Percentiles rank a stretch among this genome's conserved stretches.
These are phyloP conservation scores for Ferrisia virgata DNA, from an alignment of 2,888 invertebrate genomes.

Conservation along the genomic window DNA sequence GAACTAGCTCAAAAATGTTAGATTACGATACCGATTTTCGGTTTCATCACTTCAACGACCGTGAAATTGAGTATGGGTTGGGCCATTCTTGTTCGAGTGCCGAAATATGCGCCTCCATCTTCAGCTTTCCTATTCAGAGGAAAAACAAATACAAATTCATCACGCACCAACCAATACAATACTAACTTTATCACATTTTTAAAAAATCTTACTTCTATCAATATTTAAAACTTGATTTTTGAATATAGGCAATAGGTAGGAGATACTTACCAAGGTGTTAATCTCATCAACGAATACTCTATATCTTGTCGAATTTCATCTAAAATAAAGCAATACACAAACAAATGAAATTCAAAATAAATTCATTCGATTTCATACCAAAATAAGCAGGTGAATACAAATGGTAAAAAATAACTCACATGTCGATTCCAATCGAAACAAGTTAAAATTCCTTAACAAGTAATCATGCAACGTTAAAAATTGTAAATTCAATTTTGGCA, in stretches of 20 bases:
- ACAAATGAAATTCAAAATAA: not conserved
- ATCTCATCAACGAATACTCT: constrained; percentile 90
- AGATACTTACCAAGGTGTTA: constrained; percentile 81
- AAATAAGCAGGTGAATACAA: not conserved
- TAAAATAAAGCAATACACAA: constrained; percentile 55
- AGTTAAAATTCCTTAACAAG: constrained; percentile 90
- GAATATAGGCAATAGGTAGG: too few relatives aligned
- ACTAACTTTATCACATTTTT: not conserved
- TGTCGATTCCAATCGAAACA: constrained; percentile 96
- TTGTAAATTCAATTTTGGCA: constrained; percentile 96
- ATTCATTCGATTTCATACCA: not conserved
- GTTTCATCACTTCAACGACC: constrained; percentile 91
- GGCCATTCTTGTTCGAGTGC: constrained; percentile 99
- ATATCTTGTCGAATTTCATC: constrained; percentile 98
- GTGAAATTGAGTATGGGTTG: constrained; percentile 88
- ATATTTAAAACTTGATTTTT: too few relatives aligned
- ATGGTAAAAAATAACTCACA: constrained; percentile 63
- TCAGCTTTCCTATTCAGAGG: constrained; percentile 68
- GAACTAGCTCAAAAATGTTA: not conserved
- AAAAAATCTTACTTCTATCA: too few relatives aligned
- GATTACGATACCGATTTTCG: constrained; percentile 63
- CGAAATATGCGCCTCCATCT: constrained; percentile 81
- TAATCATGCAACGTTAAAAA: constrained; percentile 98
- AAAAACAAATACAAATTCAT: not conserved
- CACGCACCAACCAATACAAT: not conserved